phyloP scores from a whole-genome alignment of 2,888 invertebrate species.

The Apodemia zela region DNA sequence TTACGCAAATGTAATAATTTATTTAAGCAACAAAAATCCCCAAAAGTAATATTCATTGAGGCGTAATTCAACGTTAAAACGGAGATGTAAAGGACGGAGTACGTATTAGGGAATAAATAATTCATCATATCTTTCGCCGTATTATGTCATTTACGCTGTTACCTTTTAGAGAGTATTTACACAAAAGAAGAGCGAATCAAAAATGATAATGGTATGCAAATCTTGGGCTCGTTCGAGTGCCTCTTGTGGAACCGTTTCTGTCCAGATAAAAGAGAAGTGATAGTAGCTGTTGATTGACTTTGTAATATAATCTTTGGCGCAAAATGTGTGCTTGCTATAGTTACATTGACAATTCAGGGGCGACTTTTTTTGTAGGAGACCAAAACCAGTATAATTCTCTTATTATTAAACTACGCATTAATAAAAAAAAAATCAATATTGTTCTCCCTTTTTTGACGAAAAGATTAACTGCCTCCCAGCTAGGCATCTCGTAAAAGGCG shows the following conservation, averaged over 20 bases:
- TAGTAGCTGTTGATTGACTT: constrained; percentile 30
- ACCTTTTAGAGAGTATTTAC: constrained; percentile 74
- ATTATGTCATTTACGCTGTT: constrained; percentile 78
- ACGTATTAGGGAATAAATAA: constrained; percentile 75
- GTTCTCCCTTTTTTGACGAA: too few species aligned
- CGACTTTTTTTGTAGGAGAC: neutral
- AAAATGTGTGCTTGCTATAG: constrained; percentile 4
- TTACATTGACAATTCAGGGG: neutral
- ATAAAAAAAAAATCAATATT: too few species aligned
- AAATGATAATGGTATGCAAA: constrained; percentile 81
- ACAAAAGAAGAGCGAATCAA: constrained; percentile 80
- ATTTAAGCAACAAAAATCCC: constrained; percentile 75
- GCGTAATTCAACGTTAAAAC: constrained; percentile 63
- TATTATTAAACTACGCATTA: too few species aligned
- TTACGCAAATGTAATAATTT: constrained; percentile 75
- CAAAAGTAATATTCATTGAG: constrained; percentile 74
- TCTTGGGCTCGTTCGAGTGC: constrained; percentile 62
- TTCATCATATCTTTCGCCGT: constrained; percentile 74
- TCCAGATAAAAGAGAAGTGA: constrained; percentile 30
- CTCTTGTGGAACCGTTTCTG: constrained; percentile 36
- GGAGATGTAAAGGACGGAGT: constrained; percentile 46
- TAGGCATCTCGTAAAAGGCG: too few species aligned
- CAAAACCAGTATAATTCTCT: neutral
- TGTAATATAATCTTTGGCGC: constrained; percentile 14
- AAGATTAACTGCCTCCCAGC: too few species aligned